Percentiles rank a stretch among this genome's conserved stretches.
These are phyloP conservation scores for Cryptus armator DNA, from an alignment of 2,888 invertebrate species.

Conservation along the genomic window DNA sequence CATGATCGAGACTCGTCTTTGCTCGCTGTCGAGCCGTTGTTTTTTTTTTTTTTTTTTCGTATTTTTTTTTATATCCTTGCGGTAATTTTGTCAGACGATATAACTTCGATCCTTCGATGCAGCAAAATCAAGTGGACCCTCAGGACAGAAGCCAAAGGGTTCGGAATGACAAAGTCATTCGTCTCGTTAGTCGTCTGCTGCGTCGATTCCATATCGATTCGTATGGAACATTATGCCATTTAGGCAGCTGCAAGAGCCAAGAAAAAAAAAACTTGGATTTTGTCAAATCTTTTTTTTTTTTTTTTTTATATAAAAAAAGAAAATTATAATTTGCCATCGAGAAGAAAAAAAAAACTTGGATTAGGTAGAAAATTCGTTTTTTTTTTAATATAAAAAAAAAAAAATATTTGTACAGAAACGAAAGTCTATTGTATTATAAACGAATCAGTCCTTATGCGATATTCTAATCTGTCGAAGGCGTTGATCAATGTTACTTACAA, in stretches of 20 bases:
- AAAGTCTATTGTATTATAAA: not conserved
- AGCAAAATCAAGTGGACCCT: constrained; percentile 16
- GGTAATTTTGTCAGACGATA: constrained; percentile 31
- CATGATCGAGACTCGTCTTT: constrained; percentile 49
- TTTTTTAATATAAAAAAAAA: not conserved
- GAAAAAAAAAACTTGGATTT: not conserved
- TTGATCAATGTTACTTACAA: constrained; percentile 46
- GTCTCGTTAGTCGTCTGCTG: constrained; percentile 54
- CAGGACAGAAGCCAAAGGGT: constrained; percentile 25
- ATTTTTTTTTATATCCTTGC: constrained; percentile 12
- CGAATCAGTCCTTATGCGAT: not conserved
- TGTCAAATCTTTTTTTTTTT: not conserved
- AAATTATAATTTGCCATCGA: constrained; percentile 1
- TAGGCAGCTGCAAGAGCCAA: constrained; percentile 50
- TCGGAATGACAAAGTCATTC: constrained; percentile 52
- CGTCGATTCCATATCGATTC: constrained; percentile 46
- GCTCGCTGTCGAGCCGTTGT: constrained; percentile 16
- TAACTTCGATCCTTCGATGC: constrained; percentile 34
- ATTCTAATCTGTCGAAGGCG: constrained; percentile 1
- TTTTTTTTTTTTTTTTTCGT: constrained; percentile 1
- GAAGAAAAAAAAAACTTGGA: constrained; percentile 5
- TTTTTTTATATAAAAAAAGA: not conserved
- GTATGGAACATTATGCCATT: constrained; percentile 56
- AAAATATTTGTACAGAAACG: constrained; percentile 25
- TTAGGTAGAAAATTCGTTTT: not conserved